A percentile compares a stretch with the other conserved stretches of the same genome.
Evolutionary conservation across 2,113 vertebrate species (phyloP).

Genomic region (Hiodon alosoides): DNA sequence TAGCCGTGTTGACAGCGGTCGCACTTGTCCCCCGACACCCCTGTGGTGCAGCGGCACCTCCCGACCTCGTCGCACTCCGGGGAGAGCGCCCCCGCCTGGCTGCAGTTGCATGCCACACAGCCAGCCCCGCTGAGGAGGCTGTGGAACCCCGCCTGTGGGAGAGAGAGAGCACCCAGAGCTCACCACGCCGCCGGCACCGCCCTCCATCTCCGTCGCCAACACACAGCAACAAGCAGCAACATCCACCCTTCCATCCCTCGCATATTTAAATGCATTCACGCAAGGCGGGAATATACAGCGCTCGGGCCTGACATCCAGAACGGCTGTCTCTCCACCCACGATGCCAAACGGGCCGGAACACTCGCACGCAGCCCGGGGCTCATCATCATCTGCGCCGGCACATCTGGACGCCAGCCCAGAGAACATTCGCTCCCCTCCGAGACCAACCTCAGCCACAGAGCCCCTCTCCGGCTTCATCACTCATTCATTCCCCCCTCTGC

Average conservation of each 20-base stretch:
- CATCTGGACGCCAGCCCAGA: constrained; percentile 13
- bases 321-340: background rate
- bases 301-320: background rate
- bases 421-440: constrained; percentile 22
- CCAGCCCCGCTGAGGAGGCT: constrained; percentile 64
- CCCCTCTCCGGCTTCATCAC: background rate
- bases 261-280: background rate
- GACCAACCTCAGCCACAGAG: background rate
- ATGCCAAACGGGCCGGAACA: background rate
- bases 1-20: constrained; percentile 78
- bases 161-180: constrained; percentile 1
- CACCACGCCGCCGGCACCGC: background rate
- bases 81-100: constrained; percentile 60
- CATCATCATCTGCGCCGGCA: background rate
- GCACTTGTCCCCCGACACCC: constrained; percentile 85
- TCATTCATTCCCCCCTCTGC: constrained; percentile 4
- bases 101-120: constrained; percentile 77
- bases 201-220: background rate
- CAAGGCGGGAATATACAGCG: background rate
- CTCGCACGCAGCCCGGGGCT: background rate
- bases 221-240: constrained; percentile 3
- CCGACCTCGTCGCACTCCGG: constrained; percentile 67
- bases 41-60: constrained; percentile 69
- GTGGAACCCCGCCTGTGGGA: constrained; percentile 70
- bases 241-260: background rate